phyloP scores from a whole-genome alignment of 2,797 vertebrate species.

The Girardinus metallicus region DNA sequence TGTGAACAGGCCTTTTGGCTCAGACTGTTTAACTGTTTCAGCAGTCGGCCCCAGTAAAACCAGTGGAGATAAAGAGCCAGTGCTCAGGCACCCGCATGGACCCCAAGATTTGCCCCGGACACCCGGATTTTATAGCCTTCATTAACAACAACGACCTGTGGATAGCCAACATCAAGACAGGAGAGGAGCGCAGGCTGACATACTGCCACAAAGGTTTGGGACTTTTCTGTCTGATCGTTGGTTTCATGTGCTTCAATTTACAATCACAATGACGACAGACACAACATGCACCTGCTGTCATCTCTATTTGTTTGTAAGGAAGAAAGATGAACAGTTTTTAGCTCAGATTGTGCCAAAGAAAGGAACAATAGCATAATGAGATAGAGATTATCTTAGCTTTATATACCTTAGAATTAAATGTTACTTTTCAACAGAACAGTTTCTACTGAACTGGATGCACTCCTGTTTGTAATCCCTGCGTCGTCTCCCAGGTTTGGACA shows the following conservation, averaged over 20 bases:
- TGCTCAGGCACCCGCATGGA: slow-evolving; percentile 97
- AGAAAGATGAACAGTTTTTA: background rate
- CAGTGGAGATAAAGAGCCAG: slow-evolving; percentile 94
- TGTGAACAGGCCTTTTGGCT: slow-evolving; percentile 19
- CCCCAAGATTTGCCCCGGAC: slow-evolving; percentile 93
- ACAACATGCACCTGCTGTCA: background rate
- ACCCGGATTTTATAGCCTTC: slow-evolving; percentile 94
- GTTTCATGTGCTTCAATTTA: background rate
- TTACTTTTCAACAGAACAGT: background rate
- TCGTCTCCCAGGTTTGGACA: slow-evolving; percentile 85
- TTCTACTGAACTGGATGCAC: background rate
- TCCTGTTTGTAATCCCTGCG: background rate
- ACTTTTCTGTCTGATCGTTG: background rate
- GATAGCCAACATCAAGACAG: slow-evolving; percentile 91
- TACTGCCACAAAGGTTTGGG: slow-evolving; percentile 83
- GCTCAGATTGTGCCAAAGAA: background rate
- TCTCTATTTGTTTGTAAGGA: background rate
- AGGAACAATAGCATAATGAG: background rate
- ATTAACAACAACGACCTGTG: slow-evolving; percentile 96
- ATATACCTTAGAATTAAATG: background rate
- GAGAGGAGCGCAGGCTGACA: slow-evolving; percentile 81
- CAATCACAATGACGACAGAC: background rate
- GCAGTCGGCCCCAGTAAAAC: slow-evolving; percentile 90
- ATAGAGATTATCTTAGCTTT: background rate
- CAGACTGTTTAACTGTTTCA: slow-evolving; percentile 68